phyloP scores from a whole-genome alignment of 2,888 invertebrate species.

The Philereme vetulata region DNA sequence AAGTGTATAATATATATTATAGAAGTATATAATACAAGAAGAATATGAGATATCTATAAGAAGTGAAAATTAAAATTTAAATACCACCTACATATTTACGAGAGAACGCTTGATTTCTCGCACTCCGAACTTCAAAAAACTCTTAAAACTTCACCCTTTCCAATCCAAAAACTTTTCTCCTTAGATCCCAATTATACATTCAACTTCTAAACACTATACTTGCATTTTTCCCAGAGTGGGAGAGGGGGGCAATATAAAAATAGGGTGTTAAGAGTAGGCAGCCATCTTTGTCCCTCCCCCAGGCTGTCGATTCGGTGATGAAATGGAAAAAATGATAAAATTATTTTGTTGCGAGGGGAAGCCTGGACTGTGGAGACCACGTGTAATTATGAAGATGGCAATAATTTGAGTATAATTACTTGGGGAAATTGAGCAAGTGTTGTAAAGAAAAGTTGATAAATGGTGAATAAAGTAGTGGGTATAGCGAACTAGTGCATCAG shows the following conservation, averaged over 20 bases:
- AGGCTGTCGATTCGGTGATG: constrained; percentile 57
- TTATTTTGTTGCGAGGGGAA: constrained; percentile 29
- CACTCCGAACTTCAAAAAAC: constrained; percentile 18
- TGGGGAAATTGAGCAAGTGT: neutral
- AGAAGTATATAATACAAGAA: too few relatives aligned
- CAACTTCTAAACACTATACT: constrained; percentile 10
- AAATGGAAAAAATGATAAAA: constrained; percentile 50
- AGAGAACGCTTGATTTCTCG: constrained; percentile 1
- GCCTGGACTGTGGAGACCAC: constrained; percentile 9
- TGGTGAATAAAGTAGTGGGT: too few relatives aligned
- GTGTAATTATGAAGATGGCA: constrained; percentile 11
- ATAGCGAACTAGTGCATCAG: too few relatives aligned
- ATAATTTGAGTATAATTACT: constrained; percentile 14
- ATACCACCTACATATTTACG: too few relatives aligned
- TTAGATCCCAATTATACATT: constrained; percentile 27
- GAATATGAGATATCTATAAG: too few relatives aligned
- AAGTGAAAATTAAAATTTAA: too few relatives aligned
- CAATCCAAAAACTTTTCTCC: constrained; percentile 18
- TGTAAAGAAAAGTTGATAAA: too few relatives aligned
- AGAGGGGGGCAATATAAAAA: constrained; percentile 67
- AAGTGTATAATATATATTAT: too few relatives aligned
- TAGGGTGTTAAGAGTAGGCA: constrained; percentile 72
- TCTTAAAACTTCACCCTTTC: constrained; percentile 22
- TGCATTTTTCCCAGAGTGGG: constrained; percentile 40
- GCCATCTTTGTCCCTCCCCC: constrained; percentile 68